Base-by-base conservation (phyloP, 2,888 invertebrate species). In the Lycia hirtaria region DNA sequence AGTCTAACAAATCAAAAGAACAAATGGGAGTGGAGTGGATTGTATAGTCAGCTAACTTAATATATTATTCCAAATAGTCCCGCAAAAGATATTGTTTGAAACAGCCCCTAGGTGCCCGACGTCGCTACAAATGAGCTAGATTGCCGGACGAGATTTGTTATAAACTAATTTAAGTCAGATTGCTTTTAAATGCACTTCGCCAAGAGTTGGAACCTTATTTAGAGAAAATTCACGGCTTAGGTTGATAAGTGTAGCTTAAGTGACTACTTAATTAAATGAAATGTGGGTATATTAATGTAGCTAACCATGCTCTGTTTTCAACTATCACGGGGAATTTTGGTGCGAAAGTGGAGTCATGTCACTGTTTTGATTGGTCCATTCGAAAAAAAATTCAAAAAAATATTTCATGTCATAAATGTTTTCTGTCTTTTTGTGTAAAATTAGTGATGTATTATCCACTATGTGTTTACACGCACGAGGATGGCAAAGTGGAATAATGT, bases 101-200 rank as follows among this genome's bases (percentile, higher is more conserved):
- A 61, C 60, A 44, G 59, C 33, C 53, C 58, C 53, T 24, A n/a
- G 38, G 19, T 38, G 37, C 22, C 51, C 30, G 49, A 37, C 59
- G 57, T 48, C 44, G 50, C 60, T 68, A 76, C 71, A 80, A 80
- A 80, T 80, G 74, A 74, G 73, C 61, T 64, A 67, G 76, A 69
- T 77, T 59, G 56, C 56, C 52, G 62, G 72, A 80, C 75, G 70
- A 78, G 76, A 81, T 84, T 81, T 75, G 65, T 74, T 26, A 53
- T 57, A 63, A 69, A 70, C 73, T 76, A 69, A 82, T 81, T 85
- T 80, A 76, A 65, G 63, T 56, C 71, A 83, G 82, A 87, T 87
- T 87, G 86, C 85, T 60, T 58, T 78, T 85, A 87, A 87, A 74
- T 77, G 72, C 77, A 81, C 64, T 57, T 38, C 61, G 55, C 54